phyloP scores from a whole-genome alignment of 2,113 vertebrate genomes.

The Nansenia antarctica region DNA sequence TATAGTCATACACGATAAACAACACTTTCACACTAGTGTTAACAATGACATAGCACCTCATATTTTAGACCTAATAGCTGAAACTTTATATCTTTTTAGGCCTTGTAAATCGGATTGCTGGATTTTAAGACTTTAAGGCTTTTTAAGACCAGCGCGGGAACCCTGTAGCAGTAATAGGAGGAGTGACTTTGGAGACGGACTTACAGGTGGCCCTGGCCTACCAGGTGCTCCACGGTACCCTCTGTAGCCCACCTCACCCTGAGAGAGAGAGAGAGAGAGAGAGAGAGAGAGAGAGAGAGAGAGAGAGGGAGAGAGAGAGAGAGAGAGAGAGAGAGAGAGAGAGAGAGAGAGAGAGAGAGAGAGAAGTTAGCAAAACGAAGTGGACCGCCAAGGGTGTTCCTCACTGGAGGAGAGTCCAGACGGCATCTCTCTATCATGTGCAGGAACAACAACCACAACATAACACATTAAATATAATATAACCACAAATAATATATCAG shows the following conservation, averaged over 20 bases:
- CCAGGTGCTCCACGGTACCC: slow-evolving; percentile 79
- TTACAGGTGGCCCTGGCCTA: slow-evolving; percentile 76
- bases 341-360: not conserved
- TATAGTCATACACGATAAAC: not conserved
- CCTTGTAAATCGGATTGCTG: no score
- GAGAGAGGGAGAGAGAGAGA: slow-evolving; percentile 23
- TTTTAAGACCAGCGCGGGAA: no score
- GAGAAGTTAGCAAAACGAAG: not conserved
- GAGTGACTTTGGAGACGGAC: no score
- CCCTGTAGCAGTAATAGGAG: no score
- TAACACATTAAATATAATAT: no score
- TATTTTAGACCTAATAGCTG: not conserved
- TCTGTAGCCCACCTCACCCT: slow-evolving; percentile 83
- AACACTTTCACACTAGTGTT: not conserved
- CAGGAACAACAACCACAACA: no score
- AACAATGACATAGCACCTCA: not conserved
- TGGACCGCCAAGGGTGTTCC: not conserved
- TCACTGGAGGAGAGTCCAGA: not conserved
- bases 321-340: slow-evolving; percentile 23
- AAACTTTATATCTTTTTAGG: no score
- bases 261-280: slow-evolving; percentile 20
- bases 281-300: slow-evolving; percentile 17
- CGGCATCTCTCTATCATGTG: not conserved
- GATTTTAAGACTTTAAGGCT: no score
- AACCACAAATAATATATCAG: no score